phyloP scores from a whole-genome alignment of 2,888 invertebrate genomes.

The Carcina quercana region DNA sequence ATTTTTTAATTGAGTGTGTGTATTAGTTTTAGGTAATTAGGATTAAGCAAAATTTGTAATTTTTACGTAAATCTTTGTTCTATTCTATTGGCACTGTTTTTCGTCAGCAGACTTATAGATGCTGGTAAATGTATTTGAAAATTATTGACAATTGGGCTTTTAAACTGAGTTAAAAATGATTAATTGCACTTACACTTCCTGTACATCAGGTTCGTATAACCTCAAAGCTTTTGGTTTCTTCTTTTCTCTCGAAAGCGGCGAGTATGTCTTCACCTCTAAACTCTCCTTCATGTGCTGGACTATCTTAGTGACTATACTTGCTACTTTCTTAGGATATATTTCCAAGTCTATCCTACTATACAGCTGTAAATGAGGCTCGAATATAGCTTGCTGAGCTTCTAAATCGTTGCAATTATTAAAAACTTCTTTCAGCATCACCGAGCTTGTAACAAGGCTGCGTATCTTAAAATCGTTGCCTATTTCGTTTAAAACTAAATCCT shows the following conservation, averaged over 20 bases:
- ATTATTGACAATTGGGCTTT: too few species aligned
- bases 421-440: constrained; percentile 76
- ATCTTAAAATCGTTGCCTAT: constrained; percentile 79
- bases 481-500: constrained; percentile 69
- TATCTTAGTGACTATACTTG: constrained; percentile 51
- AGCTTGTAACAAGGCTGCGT: constrained; percentile 67
- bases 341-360: constrained; percentile 72
- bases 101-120: too few species aligned
- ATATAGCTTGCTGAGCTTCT: constrained; percentile 58
- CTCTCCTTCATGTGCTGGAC: constrained; percentile 59
- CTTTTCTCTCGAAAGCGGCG: constrained; percentile 74
- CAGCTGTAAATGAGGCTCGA: constrained; percentile 71
- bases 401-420: constrained; percentile 63
- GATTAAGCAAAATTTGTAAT: too few species aligned
- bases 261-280: constrained; percentile 71
- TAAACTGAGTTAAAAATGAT: too few species aligned
- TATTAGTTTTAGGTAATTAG: too few species aligned
- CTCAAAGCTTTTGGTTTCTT: constrained; percentile 87
- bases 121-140: too few species aligned
- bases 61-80: too few species aligned
- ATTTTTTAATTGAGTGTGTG: too few species aligned
- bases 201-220: constrained; percentile 90
- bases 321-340: constrained; percentile 76
- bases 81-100: too few species aligned
- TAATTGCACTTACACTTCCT: constrained; percentile 87